These are phyloP conservation scores for Augochlora pura DNA, from an alignment of 1,140 invertebrate genomes.

Conservation along the genomic window DNA sequence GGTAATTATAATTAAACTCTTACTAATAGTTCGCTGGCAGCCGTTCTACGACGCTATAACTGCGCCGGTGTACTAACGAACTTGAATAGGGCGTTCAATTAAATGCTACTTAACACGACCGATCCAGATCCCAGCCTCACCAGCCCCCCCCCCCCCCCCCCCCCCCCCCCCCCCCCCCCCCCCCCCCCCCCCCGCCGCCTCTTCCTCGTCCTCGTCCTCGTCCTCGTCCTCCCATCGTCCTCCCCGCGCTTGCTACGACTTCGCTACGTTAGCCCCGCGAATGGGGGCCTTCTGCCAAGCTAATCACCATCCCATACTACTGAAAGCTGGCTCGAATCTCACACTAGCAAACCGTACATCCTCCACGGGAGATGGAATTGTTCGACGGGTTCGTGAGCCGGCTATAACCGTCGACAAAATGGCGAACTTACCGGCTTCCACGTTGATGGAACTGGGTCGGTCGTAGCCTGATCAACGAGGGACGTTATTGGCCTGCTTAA, in stretches of 20 bases:
- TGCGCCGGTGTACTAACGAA: slow-evolving; percentile 69
- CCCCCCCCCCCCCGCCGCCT: not conserved
- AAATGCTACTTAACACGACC: slow-evolving; percentile 70
- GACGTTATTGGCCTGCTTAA: slow-evolving; percentile 37
- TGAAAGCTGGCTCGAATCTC: slow-evolving; percentile 3
- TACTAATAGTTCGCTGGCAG: slow-evolving; percentile 63
- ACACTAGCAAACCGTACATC: slow-evolving; percentile 21
- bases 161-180: not conserved
- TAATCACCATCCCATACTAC: slow-evolving; percentile 47
- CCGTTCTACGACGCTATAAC: slow-evolving; percentile 58
- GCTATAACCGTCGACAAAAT: slow-evolving; percentile 33
- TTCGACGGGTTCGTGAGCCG: slow-evolving; percentile 35
- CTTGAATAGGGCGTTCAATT: slow-evolving; percentile 73
- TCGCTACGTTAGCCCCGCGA: slow-evolving; percentile 23
- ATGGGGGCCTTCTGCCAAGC: slow-evolving; percentile 34
- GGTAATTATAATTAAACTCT: slow-evolving; percentile 71
- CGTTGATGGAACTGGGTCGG: slow-evolving; percentile 37
- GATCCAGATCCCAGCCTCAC: slow-evolving; percentile 25
- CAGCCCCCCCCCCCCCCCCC: not conserved
- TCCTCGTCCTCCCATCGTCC: too few relatives aligned
- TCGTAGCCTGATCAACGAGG: slow-evolving; percentile 2
- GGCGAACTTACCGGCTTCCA: slow-evolving; percentile 32
- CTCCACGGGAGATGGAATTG: slow-evolving; percentile 58
- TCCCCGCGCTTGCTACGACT: slow-evolving; percentile 1
- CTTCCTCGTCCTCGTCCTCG: too few relatives aligned